These are phyloP conservation scores for Anisognathus igniventris DNA, from an alignment of 2,797 vertebrate genomes.

Conservation along the genomic window DNA sequence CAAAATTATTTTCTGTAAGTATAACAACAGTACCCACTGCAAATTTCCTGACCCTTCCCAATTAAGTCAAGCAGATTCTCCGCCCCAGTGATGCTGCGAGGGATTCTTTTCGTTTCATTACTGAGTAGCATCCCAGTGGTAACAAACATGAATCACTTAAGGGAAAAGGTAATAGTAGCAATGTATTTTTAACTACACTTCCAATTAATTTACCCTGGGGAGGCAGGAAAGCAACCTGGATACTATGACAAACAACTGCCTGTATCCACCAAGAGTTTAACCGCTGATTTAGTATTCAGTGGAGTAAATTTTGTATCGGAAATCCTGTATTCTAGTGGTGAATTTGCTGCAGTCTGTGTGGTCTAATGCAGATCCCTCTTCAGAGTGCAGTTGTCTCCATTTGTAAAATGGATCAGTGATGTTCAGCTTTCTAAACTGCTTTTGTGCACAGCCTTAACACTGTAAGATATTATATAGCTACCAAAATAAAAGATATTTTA, in stretches of 20 bases:
- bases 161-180: background rate
- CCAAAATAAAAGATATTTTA: background rate
- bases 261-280: background rate
- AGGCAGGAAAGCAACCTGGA: background rate
- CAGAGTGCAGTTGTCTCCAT: background rate
- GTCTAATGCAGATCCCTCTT: background rate
- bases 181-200: background rate
- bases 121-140: background rate
- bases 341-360: background rate
- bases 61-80: background rate
- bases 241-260: background rate
- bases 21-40: background rate
- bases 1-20: background rate
- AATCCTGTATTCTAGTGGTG: conserved; percentile 24
- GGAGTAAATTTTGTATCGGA: background rate
- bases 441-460: background rate
- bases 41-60: background rate
- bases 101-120: background rate
- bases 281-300: background rate
- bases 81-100: background rate
- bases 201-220: background rate
- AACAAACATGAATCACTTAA: background rate
- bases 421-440: background rate
- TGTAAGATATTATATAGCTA: background rate
- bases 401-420: background rate